Evolutionary conservation across 1,140 invertebrate genomes (phyloP), one percentile per base, ranked within the genome.

Genomic region (Andrena cerasifolii): DNA sequence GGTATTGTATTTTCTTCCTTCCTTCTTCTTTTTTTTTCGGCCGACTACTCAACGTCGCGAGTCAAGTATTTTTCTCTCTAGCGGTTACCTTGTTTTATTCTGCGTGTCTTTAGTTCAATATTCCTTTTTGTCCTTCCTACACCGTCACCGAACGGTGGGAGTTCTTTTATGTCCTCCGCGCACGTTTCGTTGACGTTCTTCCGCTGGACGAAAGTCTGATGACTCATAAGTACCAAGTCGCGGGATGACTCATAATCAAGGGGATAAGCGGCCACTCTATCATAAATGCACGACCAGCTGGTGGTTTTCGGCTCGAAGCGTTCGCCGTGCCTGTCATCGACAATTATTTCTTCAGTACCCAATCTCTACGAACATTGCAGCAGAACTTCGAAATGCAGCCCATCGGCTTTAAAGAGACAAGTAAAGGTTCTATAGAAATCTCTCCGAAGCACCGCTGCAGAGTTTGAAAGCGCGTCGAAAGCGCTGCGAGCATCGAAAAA

Each of bases 1-100:
- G 67, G 68, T 58, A 67, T 83, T 74, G n/a, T n/a, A n/a, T n/a
- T n/a, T 72, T 33, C 58, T 61, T 72, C 49, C 56, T 63, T 56
- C 62, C 59, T 68, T 54, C 49, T 53, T 24, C 66, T 58, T 54
- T 79, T 56, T 71, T 40, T 63, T 65, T 68, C 33, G n/a, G n/a
- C n/a, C n/a, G n/a, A n/a, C n/a, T 59, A 58, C 53, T 58, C 51
- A 65, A 56, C 63, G 40, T 66, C 71, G 47, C 62, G 26, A 56
- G 43, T 61, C 59, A 21, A 54, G 59, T 45, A 18, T 65, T 65
- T 65, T 28, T 82, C 63, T 54, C 26, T 45, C 18, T 33, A 36
- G 47, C 31, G 8, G 14, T 58, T 33, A 14, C 31, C 10, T 59
- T 21, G 33, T 26, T 36, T 33, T 14, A 2, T 47, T 40, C 28